Base-by-base conservation (phyloP, 2,797 vertebrate genomes). In the Melopsittacus undulatus region DNA sequence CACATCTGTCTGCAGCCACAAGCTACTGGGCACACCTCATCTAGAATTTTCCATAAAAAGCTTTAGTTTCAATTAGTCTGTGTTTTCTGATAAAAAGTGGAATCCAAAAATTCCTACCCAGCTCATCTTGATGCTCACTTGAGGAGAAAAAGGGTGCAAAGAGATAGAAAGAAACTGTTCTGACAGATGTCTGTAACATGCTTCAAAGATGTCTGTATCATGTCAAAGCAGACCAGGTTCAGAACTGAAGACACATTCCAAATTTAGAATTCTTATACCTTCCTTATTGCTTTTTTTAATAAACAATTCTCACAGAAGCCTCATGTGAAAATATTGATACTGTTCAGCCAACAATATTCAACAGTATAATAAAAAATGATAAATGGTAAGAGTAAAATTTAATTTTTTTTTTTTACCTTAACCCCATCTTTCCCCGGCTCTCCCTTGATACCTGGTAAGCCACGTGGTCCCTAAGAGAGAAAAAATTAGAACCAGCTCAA, bases 371-470 rank as follows among this genome's bases (percentile, higher is more conserved):
- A 11, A 87, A 79, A 82, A 73, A 74, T 20, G 5, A 54, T 17
- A 83, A 74, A 82, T 24, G 5, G 3, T 64, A 83, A 48, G 16
- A 70, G 36, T 40, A 89, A 76, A 87, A 70, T 43, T 36, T 10
- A 57, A 11, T 1, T 66, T 56, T 8, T 16, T 59, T 59, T 43
- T 96, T 98, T 97, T 99, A 99, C 99, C 98, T 96, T 98, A 96
- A 97, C 93, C 72, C 99, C 99, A 91, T 98, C 94, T 79, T 97
- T 98, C 89, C 99, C 99, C 74, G 98, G 98, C 78, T 99, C 98
- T 93, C 99, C 99, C 96, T 99, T 99, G 96, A 98, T 97, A 63
- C 99, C 99, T 62, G 96, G 97, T 52, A 97, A 92, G 49, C 99
- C 99, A 94, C 97, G 98, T 54, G 96, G 96, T 79, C 99, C 99